These are phyloP conservation scores for Daktulosphaira vitifoliae DNA, from an alignment of 1,140 invertebrate genomes.

Conservation along the genomic window DNA sequence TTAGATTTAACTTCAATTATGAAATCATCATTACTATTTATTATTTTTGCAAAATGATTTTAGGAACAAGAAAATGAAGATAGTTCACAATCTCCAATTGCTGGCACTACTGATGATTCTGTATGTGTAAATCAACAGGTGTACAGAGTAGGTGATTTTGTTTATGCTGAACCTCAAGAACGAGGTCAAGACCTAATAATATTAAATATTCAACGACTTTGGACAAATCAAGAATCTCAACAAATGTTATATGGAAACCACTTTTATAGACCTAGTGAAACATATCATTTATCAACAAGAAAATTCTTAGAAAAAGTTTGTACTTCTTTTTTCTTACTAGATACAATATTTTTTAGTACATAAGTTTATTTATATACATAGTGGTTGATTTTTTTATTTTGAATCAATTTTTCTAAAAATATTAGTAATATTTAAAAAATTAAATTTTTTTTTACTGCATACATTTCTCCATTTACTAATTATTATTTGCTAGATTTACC, in stretches of 20 bases:
- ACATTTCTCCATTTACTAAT: too few relatives aligned
- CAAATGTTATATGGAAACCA: slow-evolving; percentile 85
- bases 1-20: not conserved
- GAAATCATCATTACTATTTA: not conserved
- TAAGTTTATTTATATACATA: too few relatives aligned
- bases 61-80: slow-evolving; percentile 35
- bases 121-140: slow-evolving; percentile 54
- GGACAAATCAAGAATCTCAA: slow-evolving; percentile 71
- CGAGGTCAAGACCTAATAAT: slow-evolving; percentile 75
- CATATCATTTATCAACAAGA: slow-evolving; percentile 87
- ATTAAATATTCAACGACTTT: slow-evolving; percentile 76
- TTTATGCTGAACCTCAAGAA: slow-evolving; percentile 74
- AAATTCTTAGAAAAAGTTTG: slow-evolving; percentile 78
- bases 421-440: too few relatives aligned
- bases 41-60: not conserved
- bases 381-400: too few relatives aligned
- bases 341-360: too few relatives aligned
- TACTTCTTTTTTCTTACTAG: not conserved
- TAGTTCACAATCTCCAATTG: slow-evolving; percentile 14
- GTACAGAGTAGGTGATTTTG: slow-evolving; percentile 79
- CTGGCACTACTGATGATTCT: slow-evolving; percentile 40
- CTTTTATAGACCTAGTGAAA: slow-evolving; percentile 82
- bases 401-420: too few relatives aligned
- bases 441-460: too few relatives aligned
- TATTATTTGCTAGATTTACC: too few relatives aligned